phyloP scores from a whole-genome alignment of 2,797 vertebrate species.

The Amblyopsis hoosieri region DNA sequence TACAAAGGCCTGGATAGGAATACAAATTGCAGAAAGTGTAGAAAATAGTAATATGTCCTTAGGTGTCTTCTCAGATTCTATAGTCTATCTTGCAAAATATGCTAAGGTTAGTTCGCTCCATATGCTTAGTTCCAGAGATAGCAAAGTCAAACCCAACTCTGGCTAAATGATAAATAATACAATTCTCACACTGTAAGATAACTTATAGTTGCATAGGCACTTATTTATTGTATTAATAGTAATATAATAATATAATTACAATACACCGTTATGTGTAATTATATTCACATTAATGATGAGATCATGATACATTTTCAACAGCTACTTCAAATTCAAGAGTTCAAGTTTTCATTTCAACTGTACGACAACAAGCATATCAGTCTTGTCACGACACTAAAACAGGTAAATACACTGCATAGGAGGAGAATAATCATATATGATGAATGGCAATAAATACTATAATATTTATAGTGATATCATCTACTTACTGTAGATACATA shows the following conservation, averaged over 20 bases:
- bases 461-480: too few relatives aligned
- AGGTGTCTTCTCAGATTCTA: conserved; percentile 2
- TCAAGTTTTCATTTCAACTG: neutral
- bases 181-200: too few relatives aligned
- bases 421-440: too few relatives aligned
- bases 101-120: conserved; percentile 4
- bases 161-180: too few relatives aligned
- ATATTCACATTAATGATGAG: too few relatives aligned
- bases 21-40: neutral
- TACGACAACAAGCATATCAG: neutral
- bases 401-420: neutral
- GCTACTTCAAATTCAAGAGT: neutral
- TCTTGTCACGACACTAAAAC: conserved; percentile 9
- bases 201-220: too few relatives aligned
- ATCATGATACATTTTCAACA: neutral
- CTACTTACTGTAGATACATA: too few relatives aligned
- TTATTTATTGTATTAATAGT: too few relatives aligned
- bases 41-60: neutral
- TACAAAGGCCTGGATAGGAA: neutral
- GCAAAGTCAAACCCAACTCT: too few relatives aligned
- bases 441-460: too few relatives aligned
- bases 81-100: neutral
- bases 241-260: too few relatives aligned
- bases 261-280: too few relatives aligned
- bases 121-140: conserved; percentile 4